phyloP scores from a whole-genome alignment of 2,888 invertebrate species.

The Balanococcus diminutus region DNA sequence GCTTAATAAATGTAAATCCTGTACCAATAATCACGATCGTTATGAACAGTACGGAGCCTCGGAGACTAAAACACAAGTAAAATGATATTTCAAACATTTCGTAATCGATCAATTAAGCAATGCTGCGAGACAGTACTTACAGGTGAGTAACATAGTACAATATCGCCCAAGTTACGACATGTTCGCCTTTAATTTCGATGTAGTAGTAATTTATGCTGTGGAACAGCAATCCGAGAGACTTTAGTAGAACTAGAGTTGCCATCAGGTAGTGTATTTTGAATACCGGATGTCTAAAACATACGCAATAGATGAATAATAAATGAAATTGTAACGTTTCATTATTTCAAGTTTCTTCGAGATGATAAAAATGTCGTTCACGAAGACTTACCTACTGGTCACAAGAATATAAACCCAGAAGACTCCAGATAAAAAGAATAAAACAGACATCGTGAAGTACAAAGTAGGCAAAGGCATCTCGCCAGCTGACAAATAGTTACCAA shows the following conservation, averaged over 20 bases:
- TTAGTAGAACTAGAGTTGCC: conserved; percentile 90
- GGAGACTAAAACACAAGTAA: conserved; percentile 75
- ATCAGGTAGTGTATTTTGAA: conserved; percentile 97
- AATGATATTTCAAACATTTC: not conserved
- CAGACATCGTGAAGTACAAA: conserved; percentile 88
- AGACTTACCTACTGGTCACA: conserved; percentile 72
- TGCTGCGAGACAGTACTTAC: conserved; percentile 70
- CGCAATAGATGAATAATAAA: conserved; percentile 15
- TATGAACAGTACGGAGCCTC: conserved; percentile 92
- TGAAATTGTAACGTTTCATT: not conserved
- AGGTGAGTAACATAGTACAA: conserved; percentile 97
- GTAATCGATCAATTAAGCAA: not conserved
- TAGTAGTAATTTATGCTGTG: conserved; percentile 95
- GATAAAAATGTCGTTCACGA: no score
- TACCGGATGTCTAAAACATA: conserved; percentile 72
- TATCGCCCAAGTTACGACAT: conserved; percentile 97
- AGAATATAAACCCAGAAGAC: conserved; percentile 91
- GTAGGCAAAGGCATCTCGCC: conserved; percentile 96
- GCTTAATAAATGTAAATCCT: conserved; percentile 98
- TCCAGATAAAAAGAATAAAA: conserved; percentile 87
- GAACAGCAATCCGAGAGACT: conserved; percentile 89
- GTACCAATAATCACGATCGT: conserved; percentile 96
- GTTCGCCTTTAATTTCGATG: conserved; percentile 89
- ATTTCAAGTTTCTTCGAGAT: not conserved
- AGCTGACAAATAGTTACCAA: conserved; percentile 86